Evolutionary conservation across 2,888 invertebrate species (phyloP).

Genomic region (Tetanocera ferruginea): DNA sequence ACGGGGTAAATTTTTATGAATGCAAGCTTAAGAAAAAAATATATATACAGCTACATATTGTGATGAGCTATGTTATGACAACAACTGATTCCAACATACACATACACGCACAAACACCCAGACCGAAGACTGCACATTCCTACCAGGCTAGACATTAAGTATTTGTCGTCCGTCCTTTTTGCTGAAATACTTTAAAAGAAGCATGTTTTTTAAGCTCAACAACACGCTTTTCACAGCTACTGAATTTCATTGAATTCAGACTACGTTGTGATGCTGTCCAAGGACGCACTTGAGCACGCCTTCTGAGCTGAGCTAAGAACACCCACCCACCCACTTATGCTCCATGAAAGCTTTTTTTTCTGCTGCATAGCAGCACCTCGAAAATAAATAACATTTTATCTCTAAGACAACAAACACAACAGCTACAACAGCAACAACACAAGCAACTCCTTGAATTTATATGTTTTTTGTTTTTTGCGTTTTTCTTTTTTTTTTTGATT

Average conservation of each 20-base stretch:
- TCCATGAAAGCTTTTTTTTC: background rate
- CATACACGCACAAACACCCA: background rate
- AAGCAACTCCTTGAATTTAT: background rate
- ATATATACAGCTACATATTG: conserved; percentile 3
- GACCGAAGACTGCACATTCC: too few relatives aligned
- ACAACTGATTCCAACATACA: background rate
- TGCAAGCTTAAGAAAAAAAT: conserved; percentile 1
- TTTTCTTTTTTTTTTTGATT: conserved; percentile 1
- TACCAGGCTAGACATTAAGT: background rate
- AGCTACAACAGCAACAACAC: background rate
- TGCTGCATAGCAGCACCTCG: background rate
- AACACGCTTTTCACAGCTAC: too few relatives aligned
- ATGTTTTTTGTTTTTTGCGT: conserved; percentile 4
- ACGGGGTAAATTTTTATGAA: background rate
- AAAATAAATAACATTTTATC: background rate
- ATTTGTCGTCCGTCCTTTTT: background rate
- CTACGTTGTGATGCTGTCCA: background rate
- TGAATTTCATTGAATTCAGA: too few relatives aligned
- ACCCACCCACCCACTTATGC: too few relatives aligned
- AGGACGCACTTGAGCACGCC: conserved; percentile 28
- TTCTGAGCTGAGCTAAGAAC: too few relatives aligned
- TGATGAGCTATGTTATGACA: conserved; percentile 29
- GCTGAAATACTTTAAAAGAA: background rate
- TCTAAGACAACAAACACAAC: background rate
- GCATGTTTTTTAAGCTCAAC: too few relatives aligned